Base-by-base conservation (phyloP, 2,888 invertebrate species). In the Cecidostiba fungosa region DNA sequence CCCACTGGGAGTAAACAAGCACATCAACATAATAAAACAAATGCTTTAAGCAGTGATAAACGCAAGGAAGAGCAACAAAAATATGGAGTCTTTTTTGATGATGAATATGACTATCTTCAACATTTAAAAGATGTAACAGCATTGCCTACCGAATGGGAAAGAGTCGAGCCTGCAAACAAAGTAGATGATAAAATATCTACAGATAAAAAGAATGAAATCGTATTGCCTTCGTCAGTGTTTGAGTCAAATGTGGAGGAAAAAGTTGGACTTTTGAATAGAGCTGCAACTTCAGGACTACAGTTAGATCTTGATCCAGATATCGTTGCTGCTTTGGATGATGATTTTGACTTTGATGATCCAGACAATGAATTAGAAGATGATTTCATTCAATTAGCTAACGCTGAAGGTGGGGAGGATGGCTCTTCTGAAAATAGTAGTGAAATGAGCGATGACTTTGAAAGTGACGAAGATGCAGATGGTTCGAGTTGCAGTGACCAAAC, bases 81-180 rank as follows among this genome's bases (percentile, higher is more conserved):
- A 92, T 98, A 95, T 94, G 99, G 99, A 0, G 96, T 99, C 86
- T 98, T 96, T 92, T 99, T 96, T 93, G 98, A 99, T 90, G 99
- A 99, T 94, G 98, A 98, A 89, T 99, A 98, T 93, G 96, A 99
- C 92, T 99, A 99, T 92, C 93, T 99, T 88, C 98, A 99, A 93
- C 98, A 99, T 95, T 94, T 99, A 84, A 95, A 95, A 89, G 96
- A 96, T 87, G 94, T 94, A 0, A 94, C 94, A 89, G 94, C 95
- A 88, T 94, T 95, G 87, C 94, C 94, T 1, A 92, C 95, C 87
- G 95, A 95, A 84, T 94, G 96, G 94, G 95, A 95, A 87, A 89
- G 90, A 23, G 90, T 95, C 90, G 92, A 93, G n/a, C 54, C 54
- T 29, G 88, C 88, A 77, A 90, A 84, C 47, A 85, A 84, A 16